Evolutionary conservation across 2,888 invertebrate genomes (phyloP), one percentile per base, ranked within the genome.

Genomic region (Ochropleura leucogaster): DNA sequence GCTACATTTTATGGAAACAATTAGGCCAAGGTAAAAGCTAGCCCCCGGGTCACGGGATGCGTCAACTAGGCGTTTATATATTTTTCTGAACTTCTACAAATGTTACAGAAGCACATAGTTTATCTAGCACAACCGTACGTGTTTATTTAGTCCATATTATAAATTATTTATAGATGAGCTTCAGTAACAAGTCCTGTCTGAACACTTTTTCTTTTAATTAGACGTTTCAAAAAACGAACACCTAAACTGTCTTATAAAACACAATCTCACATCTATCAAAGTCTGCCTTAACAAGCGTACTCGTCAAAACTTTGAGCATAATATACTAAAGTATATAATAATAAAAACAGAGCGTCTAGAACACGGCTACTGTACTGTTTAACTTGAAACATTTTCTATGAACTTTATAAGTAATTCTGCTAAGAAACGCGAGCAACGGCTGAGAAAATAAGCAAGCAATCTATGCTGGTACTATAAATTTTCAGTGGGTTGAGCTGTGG

Each of bases 361-460:
- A 82, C 67, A 84, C 60, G 47, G 20, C 72, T 66, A n/a, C 63
- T 16, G 30, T 49, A 74, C 63, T 55, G 76, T 49, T 70, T 67
- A 82, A 84, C 69, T 72, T 70, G 60, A 68, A 82, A 80, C 69
- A 70, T 84, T 70, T 80, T 76, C 66, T 64, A 62, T 76, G 55
- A 84, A 82, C 30, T 82, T 80, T 84, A 72, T 84, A 84, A 84
- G 81, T 84, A 84, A 84, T 80, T 84, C 62, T 68, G 69, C 69
- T 80, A 76, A 81, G 81, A 72, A 77, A 51, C 57, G 68, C 40
- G 44, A 14, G 59, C 69, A 84, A 68, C 67, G 79, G 80, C 63
- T 72, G 68, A 47, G 81, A 81, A 84, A 84, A 82, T 82, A 76
- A 77, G 85, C 77, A 73, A 51, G 73, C 73, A 81, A 83, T 83